Percentiles rank a stretch among this genome's conserved stretches.
Evolutionary conservation across 2,888 invertebrate genomes (phyloP).

Genomic region (Nemoura dubitans): DNA sequence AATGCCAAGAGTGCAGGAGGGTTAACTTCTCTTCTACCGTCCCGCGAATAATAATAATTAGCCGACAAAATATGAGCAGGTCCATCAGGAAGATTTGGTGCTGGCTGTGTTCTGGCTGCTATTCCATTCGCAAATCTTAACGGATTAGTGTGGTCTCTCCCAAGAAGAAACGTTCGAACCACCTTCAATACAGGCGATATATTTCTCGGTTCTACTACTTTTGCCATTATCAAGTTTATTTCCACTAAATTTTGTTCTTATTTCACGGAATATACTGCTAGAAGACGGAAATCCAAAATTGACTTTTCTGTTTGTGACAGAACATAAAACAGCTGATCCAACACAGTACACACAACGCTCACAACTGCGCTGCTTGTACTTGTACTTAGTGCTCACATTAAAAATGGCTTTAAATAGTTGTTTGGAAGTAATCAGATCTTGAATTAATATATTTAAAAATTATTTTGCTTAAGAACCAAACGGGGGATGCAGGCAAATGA

Average conservation of each 20-base stretch:
- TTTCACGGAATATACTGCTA: no score
- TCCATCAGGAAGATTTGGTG: constrained; percentile 83
- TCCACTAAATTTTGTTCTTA: no score
- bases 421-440: no score
- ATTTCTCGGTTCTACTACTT: constrained; percentile 66
- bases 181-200: constrained; percentile 71
- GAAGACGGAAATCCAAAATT: no score
- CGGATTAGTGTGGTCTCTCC: constrained; percentile 69
- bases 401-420: no score
- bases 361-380: neutral
- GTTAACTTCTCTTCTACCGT: constrained; percentile 80
- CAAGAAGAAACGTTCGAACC: constrained; percentile 72
- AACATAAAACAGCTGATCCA: no score
- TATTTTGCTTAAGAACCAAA: neutral
- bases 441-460: no score
- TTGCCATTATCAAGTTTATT: constrained; percentile 30
- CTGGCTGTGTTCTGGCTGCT: constrained; percentile 81
- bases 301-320: no score
- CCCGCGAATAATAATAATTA: constrained; percentile 86
- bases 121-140: constrained; percentile 74
- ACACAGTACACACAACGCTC: no score
- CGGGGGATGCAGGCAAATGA: neutral
- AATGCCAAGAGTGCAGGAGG: constrained; percentile 66
- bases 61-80: constrained; percentile 78
- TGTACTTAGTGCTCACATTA: neutral